These are phyloP conservation scores for Antigone vipio DNA, from an alignment of 2,113 vertebrate species.

Conservation along the genomic window DNA sequence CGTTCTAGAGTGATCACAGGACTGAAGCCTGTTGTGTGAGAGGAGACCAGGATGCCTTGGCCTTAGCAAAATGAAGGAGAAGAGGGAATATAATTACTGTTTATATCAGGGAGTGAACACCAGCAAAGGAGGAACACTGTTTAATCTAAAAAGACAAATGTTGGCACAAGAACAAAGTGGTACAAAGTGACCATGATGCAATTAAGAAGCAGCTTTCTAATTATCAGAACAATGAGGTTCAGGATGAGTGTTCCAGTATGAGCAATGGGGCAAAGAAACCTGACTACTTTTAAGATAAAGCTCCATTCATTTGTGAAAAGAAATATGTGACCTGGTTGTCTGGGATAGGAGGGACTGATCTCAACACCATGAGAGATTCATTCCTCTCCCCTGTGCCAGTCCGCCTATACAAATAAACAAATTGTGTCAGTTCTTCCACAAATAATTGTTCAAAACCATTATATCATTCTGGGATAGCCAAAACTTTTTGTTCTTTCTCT, in stretches of 20 bases:
- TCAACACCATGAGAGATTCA: neutral
- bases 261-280: conserved; percentile 67
- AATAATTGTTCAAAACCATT: neutral
- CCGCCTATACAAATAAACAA: neutral
- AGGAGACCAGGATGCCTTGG: conserved; percentile 10
- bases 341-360: neutral
- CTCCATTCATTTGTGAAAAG: neutral
- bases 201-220: conserved; percentile 58
- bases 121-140: neutral
- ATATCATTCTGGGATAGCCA: neutral
- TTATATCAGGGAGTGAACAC: conserved; percentile 35
- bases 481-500: conserved; percentile 5
- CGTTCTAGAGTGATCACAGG: neutral
- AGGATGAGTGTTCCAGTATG: conserved; percentile 52
- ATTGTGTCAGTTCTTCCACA: conserved; percentile 12
- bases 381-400: neutral
- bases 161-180: conserved; percentile 62
- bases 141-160: conserved; percentile 29
- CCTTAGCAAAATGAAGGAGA: conserved; percentile 6
- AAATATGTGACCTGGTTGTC: neutral
- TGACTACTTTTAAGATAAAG: conserved; percentile 32
- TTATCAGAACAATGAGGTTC: conserved; percentile 55
- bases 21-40: neutral
- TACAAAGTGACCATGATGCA: conserved; percentile 40
- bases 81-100: conserved; percentile 18